Evolutionary conservation across 2,113 vertebrate species (phyloP).

Genomic region (Corythoichthys haematopterus): DNA sequence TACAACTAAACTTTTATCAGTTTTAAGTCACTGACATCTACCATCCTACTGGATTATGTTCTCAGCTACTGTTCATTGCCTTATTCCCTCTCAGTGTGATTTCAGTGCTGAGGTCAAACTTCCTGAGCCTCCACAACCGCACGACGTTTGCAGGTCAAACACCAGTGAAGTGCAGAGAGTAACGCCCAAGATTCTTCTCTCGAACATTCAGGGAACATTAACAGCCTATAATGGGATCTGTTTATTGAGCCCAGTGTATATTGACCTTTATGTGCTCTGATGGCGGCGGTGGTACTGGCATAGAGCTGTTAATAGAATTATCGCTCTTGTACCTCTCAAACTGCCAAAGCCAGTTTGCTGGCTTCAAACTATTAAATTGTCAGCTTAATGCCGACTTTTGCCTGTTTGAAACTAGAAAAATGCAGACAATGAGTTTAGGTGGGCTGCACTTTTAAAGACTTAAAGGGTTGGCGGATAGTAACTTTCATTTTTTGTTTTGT

Average conservation of each 20-base stretch:
- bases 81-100: slow-evolving; percentile 30
- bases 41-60: slow-evolving; percentile 6
- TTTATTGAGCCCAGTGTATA: slow-evolving; percentile 51
- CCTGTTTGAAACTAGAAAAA: not conserved
- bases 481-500: not conserved
- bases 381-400: not conserved
- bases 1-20: not conserved
- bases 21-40: not conserved
- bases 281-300: slow-evolving; percentile 19
- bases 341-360: slow-evolving; percentile 23
- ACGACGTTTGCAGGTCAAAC: slow-evolving; percentile 37
- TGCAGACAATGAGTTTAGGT: not conserved
- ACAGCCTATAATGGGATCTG: slow-evolving; percentile 68
- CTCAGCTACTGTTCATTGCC: slow-evolving; percentile 30
- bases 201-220: slow-evolving; percentile 55
- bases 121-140: slow-evolving; percentile 26
- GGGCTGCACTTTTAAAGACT: not conserved
- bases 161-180: slow-evolving; percentile 9
- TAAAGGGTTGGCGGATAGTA: not conserved
- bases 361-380: slow-evolving; percentile 34
- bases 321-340: slow-evolving; percentile 43
- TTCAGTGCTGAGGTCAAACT: slow-evolving; percentile 25
- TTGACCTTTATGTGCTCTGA: slow-evolving; percentile 54
- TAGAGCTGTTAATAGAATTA: slow-evolving; percentile 58
- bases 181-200: slow-evolving; percentile 33